Percentiles rank a stretch among this genome's conserved stretches.
Conservation (phyloP, 1,140 invertebrate species). For the Samia ricini region DNA sequence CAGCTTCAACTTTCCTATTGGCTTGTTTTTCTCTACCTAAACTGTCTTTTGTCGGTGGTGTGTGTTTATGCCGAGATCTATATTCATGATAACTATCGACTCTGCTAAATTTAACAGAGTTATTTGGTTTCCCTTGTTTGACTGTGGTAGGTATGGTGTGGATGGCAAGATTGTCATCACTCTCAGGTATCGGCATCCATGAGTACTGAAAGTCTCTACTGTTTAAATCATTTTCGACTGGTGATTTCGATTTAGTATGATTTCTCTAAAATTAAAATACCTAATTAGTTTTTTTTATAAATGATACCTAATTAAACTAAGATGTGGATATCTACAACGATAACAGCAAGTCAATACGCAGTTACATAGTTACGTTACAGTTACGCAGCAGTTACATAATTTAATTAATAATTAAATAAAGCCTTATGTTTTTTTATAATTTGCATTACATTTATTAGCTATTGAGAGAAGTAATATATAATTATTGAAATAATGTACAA, state of each 20-base stretch:
- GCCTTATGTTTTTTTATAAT: no score
- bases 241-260: constrained; percentile 42
- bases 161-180: constrained; percentile 49
- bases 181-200: constrained; percentile 68
- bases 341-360: no score
- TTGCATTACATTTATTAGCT: no score
- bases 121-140: constrained; percentile 43
- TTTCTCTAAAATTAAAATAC: constrained; percentile 21
- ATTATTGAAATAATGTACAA: no score
- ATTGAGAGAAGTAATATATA: no score
- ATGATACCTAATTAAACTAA: no score
- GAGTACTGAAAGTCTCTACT: constrained; percentile 55
- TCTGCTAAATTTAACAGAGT: constrained; percentile 56
- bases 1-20: constrained; percentile 39
- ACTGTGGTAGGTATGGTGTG: constrained; percentile 49
- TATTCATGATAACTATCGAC: constrained; percentile 67
- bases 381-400: no score
- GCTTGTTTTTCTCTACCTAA: constrained; percentile 20
- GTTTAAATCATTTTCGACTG: constrained; percentile 29
- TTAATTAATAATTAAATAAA: no score
- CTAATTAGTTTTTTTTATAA: no score
- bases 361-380: no score
- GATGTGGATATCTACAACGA: no score
- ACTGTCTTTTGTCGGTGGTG: constrained; percentile 62
- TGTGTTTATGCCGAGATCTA: constrained; percentile 63